Conservation (phyloP, 2,888 invertebrate genomes). For the Pachycephus smyrnensis region DNA sequence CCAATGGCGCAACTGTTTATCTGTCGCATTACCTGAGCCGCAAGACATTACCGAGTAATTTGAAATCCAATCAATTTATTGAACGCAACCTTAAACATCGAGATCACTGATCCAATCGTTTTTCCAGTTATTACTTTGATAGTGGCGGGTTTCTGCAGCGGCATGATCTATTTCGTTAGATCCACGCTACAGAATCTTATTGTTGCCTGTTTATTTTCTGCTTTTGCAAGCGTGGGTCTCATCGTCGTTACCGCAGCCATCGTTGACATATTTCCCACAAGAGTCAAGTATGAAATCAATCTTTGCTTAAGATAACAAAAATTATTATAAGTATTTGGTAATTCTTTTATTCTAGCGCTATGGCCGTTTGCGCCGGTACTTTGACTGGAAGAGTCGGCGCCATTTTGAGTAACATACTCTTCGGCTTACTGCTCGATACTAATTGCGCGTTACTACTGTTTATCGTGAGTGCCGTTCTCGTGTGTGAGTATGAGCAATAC, state of each 20-base stretch:
- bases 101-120: neutral
- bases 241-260: constrained; percentile 45
- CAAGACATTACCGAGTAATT: constrained; percentile 60
- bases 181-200: constrained; percentile 71
- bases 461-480: constrained; percentile 69
- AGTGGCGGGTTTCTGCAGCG: constrained; percentile 70
- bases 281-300: constrained; percentile 16
- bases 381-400: constrained; percentile 75
- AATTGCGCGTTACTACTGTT: constrained; percentile 74
- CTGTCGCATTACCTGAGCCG: constrained; percentile 58
- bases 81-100: neutral
- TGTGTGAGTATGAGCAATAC: constrained; percentile 58
- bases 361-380: constrained; percentile 73
- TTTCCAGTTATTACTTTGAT: constrained; percentile 52
- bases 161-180: constrained; percentile 70
- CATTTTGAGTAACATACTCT: constrained; percentile 72
- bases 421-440: constrained; percentile 72
- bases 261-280: constrained; percentile 57
- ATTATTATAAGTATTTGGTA: neutral
- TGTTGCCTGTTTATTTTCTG: constrained; percentile 67
- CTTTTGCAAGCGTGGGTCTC: constrained; percentile 61
- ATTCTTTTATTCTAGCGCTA: constrained; percentile 64
- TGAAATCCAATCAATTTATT: neutral
- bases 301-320: neutral
- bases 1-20: constrained; percentile 73